Percentiles rank a stretch among this genome's conserved stretches.
Evolutionary conservation across 2,113 vertebrate genomes (phyloP).

Genomic region (Myanophis thanlyinensis): DNA sequence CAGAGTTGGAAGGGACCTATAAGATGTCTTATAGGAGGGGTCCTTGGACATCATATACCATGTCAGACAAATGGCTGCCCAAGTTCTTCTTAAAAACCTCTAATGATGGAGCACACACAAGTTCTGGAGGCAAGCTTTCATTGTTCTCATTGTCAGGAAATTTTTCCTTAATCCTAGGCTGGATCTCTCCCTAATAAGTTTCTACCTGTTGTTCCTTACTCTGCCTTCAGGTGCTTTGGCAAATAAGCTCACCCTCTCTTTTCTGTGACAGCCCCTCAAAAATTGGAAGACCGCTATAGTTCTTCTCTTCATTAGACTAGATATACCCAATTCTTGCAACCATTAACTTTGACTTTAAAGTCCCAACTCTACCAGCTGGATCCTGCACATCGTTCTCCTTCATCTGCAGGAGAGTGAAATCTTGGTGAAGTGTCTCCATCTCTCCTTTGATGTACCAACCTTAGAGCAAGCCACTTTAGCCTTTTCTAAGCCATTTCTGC

Average conservation of each 20-base stretch:
- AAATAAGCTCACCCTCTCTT: neutral
- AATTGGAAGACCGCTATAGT: neutral
- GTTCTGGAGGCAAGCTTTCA: neutral
- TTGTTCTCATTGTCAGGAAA: neutral
- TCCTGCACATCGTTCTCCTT: neutral
- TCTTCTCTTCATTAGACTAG: neutral
- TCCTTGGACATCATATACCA: neutral
- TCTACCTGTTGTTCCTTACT: neutral
- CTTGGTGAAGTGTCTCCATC: neutral
- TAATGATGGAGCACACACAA: neutral
- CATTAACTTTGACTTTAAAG: neutral
- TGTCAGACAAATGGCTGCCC: neutral
- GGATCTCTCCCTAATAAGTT: neutral
- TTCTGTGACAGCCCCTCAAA: neutral
- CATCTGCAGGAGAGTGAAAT: neutral
- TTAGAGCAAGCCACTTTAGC: neutral
- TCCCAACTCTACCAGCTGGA: neutral
- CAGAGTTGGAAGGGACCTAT: neutral
- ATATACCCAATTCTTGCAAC: neutral
- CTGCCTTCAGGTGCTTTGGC: neutral
- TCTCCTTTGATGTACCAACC: neutral
- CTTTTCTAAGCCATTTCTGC: neutral
- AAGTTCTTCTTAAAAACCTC: neutral
- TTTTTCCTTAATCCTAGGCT: neutral
- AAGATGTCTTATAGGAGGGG: neutral